phyloP scores from a whole-genome alignment of 2,888 invertebrate genomes.

The Melieria omissa region DNA sequence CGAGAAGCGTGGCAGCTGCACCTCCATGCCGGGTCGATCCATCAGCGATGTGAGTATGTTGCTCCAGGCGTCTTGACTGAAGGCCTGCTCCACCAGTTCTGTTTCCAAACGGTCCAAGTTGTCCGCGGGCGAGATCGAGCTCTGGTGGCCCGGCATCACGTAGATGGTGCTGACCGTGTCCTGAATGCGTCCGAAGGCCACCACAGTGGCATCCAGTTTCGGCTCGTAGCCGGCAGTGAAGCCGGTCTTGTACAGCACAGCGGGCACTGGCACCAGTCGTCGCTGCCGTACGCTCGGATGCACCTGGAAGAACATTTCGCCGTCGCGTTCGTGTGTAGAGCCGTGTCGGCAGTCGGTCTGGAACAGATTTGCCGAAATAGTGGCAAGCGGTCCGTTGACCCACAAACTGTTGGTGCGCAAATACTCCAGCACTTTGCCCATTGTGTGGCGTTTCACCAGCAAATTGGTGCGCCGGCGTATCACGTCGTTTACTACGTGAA shows the following conservation, averaged over 20 bases:
- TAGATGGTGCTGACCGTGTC: slow-evolving; percentile 82
- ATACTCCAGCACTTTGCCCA: slow-evolving; percentile 81
- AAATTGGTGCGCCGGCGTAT: slow-evolving; percentile 84
- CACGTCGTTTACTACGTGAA: slow-evolving; percentile 83
- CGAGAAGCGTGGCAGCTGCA: slow-evolving; percentile 85
- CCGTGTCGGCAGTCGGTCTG: slow-evolving; percentile 83
- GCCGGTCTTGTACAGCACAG: slow-evolving; percentile 79
- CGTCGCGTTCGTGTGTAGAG: slow-evolving; percentile 81
- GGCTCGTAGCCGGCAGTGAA: slow-evolving; percentile 89
- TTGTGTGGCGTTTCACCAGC: slow-evolving; percentile 81
- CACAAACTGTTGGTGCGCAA: slow-evolving; percentile 78
- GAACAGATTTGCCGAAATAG: slow-evolving; percentile 84
- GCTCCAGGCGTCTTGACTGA: slow-evolving; percentile 78
- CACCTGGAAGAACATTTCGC: slow-evolving; percentile 88
- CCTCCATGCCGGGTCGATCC: slow-evolving; percentile 80
- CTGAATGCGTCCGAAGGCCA: slow-evolving; percentile 78
- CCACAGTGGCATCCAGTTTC: slow-evolving; percentile 83
- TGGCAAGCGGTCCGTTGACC: slow-evolving; percentile 81
- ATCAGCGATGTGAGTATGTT: slow-evolving; percentile 78
- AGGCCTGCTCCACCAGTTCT: slow-evolving; percentile 75
- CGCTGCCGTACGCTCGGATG: slow-evolving; percentile 82
- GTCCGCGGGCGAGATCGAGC: slow-evolving; percentile 81
- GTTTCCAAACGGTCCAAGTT: slow-evolving; percentile 80
- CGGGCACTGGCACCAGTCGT: slow-evolving; percentile 84
- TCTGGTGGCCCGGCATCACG: slow-evolving; percentile 87